Evolutionary conservation across 2,113 vertebrate species (phyloP).

Genomic region (Macaca mulatta): DNA sequence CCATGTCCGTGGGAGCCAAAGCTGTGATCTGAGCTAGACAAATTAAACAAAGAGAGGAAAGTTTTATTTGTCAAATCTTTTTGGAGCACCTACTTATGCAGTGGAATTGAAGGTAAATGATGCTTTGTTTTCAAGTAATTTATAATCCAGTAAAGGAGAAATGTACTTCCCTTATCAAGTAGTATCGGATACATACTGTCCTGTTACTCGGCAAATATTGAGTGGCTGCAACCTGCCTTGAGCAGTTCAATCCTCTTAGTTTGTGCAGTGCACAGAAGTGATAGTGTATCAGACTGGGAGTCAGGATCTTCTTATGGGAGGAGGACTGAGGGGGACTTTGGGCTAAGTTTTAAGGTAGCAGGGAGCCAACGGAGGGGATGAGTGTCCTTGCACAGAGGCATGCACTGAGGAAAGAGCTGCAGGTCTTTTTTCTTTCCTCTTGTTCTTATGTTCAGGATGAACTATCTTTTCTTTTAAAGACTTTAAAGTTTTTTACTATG

Average conservation of each 20-base stretch:
- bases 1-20: background rate
- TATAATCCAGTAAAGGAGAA: background rate
- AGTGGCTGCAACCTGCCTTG: fast-evolving
- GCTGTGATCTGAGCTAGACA: background rate
- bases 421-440: background rate
- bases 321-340: no score
- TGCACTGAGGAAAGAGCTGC: background rate
- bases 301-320: background rate
- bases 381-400: no score
- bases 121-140: background rate
- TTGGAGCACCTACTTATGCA: background rate
- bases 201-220: background rate
- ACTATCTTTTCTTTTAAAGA: background rate
- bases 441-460: background rate
- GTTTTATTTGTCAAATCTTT: background rate
- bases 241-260: background rate
- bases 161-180: background rate
- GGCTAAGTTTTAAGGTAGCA: background rate
- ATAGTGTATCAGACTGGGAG: background rate
- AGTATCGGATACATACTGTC: background rate
- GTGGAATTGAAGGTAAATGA: background rate
- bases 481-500: no score
- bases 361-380: background rate
- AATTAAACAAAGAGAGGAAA: background rate
- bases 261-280: fast-evolving